These are phyloP conservation scores for Scomberomorus guttatus DNA, from an alignment of 2,797 vertebrate species.

Conservation along the genomic window DNA sequence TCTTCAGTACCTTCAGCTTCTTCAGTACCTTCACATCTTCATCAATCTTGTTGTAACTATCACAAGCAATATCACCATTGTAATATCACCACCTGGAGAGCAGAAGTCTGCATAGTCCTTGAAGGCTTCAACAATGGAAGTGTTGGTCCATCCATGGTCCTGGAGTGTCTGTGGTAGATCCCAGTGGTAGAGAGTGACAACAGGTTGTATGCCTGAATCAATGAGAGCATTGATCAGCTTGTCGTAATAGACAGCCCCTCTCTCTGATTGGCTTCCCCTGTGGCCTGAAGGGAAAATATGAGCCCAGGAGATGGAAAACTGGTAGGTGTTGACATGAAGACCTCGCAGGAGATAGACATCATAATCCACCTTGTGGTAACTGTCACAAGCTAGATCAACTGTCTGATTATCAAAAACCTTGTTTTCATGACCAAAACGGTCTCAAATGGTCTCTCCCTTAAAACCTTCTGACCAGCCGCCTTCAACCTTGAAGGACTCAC, in stretches of 20 bases:
- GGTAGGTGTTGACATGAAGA: conserved; percentile 88
- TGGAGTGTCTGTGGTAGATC: conserved; percentile 93
- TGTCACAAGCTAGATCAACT: conserved; percentile 90
- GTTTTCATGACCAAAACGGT: conserved; percentile 83
- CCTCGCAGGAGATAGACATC: conserved; percentile 91
- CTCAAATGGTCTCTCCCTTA: conserved; percentile 94
- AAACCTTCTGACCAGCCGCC: conserved; percentile 92
- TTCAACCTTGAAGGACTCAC: conserved; percentile 91
- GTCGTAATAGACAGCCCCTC: conserved; percentile 90
- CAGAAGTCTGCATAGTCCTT: conserved; percentile 92
- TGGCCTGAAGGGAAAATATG: conserved; percentile 91
- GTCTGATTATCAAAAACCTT: conserved; percentile 80
- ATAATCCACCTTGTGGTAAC: conserved; percentile 91
- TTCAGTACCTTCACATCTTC: conserved; percentile 88
- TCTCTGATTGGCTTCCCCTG: conserved; percentile 72
- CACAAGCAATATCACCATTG: conserved; percentile 88
- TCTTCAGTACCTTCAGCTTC: conserved; percentile 85
- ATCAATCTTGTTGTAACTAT: conserved; percentile 90
- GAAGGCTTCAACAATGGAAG: conserved; percentile 87
- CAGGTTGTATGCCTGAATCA: conserved; percentile 87
- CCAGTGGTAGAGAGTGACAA: conserved; percentile 94
- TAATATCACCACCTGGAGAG: conserved; percentile 87
- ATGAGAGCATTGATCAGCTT: conserved; percentile 88
- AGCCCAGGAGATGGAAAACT: conserved; percentile 97
- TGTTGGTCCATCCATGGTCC: conserved; percentile 90